phyloP scores from a whole-genome alignment of 37 sponge, comb jelly and placozoan genomes.

The Crambe crambe region DNA sequence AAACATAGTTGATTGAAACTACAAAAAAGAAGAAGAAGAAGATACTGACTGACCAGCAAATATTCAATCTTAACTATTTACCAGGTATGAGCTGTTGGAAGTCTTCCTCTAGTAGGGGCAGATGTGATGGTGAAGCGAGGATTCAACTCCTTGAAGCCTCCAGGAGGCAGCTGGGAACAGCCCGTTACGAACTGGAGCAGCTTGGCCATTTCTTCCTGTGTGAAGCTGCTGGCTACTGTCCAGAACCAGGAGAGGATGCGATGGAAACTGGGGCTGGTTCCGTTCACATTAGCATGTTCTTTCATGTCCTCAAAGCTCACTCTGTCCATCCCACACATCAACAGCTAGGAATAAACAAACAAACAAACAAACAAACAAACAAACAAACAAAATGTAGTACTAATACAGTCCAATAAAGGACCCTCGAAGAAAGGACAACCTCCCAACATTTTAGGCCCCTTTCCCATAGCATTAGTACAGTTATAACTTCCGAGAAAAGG shows the following conservation, averaged over 20 bases:
- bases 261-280: constrained; percentile 32
- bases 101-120: constrained; percentile 57
- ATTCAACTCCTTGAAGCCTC: constrained; percentile 79
- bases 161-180: constrained; percentile 90
- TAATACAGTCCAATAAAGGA: no score
- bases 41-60: neutral
- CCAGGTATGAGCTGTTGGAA: constrained; percentile 93
- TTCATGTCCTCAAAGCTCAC: constrained; percentile 70
- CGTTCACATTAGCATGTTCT: constrained; percentile 44
- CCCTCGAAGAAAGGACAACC: no score
- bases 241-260: constrained; percentile 84
- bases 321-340: constrained; percentile 85
- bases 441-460: no score
- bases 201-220: constrained; percentile 86
- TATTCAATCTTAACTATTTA: constrained; percentile 11
- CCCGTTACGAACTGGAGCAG: constrained; percentile 87
- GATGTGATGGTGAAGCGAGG: constrained; percentile 71
- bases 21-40: constrained; percentile 10
- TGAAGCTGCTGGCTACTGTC: constrained; percentile 73
- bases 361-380: no score
- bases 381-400: no score
- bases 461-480: no score
- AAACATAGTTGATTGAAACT: constrained; percentile 93
- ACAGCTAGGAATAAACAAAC: constrained; percentile 61
- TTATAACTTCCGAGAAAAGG: no score